Conservation (phyloP, 2,888 invertebrate genomes). For the Heliconius sara region DNA sequence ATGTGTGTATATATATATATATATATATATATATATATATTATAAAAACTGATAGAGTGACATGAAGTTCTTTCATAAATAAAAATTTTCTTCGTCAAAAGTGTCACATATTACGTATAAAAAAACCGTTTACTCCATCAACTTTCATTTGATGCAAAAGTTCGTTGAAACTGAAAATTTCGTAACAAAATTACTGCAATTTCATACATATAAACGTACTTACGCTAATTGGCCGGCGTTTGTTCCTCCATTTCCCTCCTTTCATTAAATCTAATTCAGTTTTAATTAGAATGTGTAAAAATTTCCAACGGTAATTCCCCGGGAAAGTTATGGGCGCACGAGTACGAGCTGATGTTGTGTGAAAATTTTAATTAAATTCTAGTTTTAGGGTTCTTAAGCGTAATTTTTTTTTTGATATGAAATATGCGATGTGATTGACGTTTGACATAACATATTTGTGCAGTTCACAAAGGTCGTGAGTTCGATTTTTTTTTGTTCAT, state of each 20-base stretch:
- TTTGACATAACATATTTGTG: neutral
- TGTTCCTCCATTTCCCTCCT: conserved; percentile 33
- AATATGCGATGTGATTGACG: neutral
- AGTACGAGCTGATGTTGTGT: conserved; percentile 12
- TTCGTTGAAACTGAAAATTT: conserved; percentile 7
- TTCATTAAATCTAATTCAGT: conserved; percentile 42
- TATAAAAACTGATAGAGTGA: no score
- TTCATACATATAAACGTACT: conserved; percentile 35
- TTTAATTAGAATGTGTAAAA: conserved; percentile 41
- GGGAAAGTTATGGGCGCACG: conserved; percentile 8
- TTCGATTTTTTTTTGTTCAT: neutral
- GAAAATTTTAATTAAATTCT: conserved; percentile 18
- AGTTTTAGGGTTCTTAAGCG: neutral
- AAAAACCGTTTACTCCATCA: neutral
- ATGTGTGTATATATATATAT: no score
- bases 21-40: no score
- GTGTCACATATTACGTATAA: neutral
- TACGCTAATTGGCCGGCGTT: conserved; percentile 42
- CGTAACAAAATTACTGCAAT: conserved; percentile 26
- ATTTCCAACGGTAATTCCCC: conserved; percentile 14
- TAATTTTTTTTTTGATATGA: neutral
- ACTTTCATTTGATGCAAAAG: conserved; percentile 14
- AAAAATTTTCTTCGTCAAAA: neutral
- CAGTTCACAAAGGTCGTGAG: neutral
- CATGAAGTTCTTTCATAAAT: no score